These are phyloP conservation scores for Zapus hudsonius DNA, from an alignment of 2,113 vertebrate genomes.

Conservation along the genomic window DNA sequence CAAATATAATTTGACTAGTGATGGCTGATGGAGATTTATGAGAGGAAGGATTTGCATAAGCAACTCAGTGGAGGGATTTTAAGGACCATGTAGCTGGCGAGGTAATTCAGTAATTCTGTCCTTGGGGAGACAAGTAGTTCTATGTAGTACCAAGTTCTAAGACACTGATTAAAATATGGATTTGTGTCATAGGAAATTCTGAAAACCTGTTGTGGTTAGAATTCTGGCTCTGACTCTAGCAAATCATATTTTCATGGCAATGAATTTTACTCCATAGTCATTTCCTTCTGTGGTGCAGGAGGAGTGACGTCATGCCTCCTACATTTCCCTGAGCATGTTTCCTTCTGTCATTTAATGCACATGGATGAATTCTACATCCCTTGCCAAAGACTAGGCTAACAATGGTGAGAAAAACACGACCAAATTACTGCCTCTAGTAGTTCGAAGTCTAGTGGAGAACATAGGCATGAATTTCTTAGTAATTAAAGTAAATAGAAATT, in stretches of 20 bases:
- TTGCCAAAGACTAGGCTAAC: neutral
- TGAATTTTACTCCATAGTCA: neutral
- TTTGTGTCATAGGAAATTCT: neutral
- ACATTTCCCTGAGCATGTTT: neutral
- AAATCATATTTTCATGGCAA: neutral
- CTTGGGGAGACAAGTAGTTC: neutral
- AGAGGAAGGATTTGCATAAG: conserved; percentile 67
- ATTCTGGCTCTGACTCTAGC: conserved; percentile 31
- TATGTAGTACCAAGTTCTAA: neutral
- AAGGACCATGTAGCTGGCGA: conserved; percentile 35
- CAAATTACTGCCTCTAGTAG: neutral
- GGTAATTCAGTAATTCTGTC: neutral
- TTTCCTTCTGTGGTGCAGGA: neutral
- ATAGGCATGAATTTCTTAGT: neutral
- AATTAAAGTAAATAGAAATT: neutral
- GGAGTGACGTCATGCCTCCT: neutral
- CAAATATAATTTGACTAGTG: conserved; percentile 70
- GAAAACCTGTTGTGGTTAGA: conserved; percentile 47
- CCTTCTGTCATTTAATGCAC: neutral
- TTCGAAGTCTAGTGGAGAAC: neutral
- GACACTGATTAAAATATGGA: conserved; percentile 47
- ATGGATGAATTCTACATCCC: neutral
- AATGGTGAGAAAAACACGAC: neutral
- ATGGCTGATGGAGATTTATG: conserved; percentile 77
- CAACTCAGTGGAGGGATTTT: conserved; percentile 68